Conservation (phyloP, 1,140 invertebrate genomes). For the Episyrphus balteatus region DNA sequence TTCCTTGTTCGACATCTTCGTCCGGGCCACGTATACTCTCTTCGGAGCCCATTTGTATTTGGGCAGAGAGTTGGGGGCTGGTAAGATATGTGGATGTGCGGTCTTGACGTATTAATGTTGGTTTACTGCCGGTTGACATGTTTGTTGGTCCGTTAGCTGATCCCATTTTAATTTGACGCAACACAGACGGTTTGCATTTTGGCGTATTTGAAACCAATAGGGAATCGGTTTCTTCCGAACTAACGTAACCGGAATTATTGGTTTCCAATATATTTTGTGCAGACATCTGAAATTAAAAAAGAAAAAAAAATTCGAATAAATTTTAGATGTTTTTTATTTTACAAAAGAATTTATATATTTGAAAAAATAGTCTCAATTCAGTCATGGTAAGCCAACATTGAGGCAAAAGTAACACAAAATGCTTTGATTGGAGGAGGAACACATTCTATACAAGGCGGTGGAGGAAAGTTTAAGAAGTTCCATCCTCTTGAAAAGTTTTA, state of each 20-base stretch:
- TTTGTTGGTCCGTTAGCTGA: constrained; percentile 18
- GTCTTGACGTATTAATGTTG: constrained; percentile 71
- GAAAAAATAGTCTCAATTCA: too few species aligned
- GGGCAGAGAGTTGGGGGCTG: constrained; percentile 61
- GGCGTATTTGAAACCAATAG: constrained; percentile 45
- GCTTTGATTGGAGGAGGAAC: too few species aligned
- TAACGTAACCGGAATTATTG: constrained; percentile 53
- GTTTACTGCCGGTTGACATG: constrained; percentile 43
- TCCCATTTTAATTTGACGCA: constrained; percentile 22
- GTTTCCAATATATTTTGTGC: constrained; percentile 38
- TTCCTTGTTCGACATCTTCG: constrained; percentile 49
- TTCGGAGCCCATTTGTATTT: constrained; percentile 57
- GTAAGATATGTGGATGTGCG: constrained; percentile 62
- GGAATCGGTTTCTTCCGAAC: constrained; percentile 67
- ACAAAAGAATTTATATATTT: too few species aligned
- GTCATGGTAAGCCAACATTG: too few species aligned
- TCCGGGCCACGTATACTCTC: constrained; percentile 45
- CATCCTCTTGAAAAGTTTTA: too few species aligned
- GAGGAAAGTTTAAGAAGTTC: too few species aligned
- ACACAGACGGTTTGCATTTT: constrained; percentile 15
- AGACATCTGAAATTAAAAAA: constrained; percentile 31
- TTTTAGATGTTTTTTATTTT: too few species aligned
- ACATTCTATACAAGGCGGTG: too few species aligned
- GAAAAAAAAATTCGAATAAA: not conserved
- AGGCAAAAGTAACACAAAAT: too few species aligned